Percentiles rank a stretch among this genome's conserved stretches.
These are phyloP conservation scores for Philereme transversata DNA, from an alignment of 2,888 invertebrate species.

Conservation along the genomic window DNA sequence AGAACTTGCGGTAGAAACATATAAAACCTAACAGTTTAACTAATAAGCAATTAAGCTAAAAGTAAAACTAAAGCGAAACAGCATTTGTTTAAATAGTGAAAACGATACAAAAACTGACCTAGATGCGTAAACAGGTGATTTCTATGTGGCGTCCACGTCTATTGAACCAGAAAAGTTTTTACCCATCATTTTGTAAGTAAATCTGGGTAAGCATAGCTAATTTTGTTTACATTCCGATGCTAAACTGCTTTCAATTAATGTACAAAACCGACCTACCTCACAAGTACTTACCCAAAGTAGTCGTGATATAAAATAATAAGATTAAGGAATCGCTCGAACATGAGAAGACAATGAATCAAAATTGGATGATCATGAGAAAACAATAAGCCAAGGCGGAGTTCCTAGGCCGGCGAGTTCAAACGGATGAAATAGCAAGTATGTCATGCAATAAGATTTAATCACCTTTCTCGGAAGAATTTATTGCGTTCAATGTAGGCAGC, in stretches of 20 bases:
- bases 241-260: conserved; percentile 9
- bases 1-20: conserved; percentile 34
- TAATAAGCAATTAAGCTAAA: conserved; percentile 49
- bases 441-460: conserved; percentile 25
- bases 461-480: conserved; percentile 34
- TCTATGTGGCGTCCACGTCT: conserved; percentile 51
- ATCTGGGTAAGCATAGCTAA: conserved; percentile 28
- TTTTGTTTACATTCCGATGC: conserved; percentile 27
- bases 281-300: neutral
- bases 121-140: conserved; percentile 66
- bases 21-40: conserved; percentile 28
- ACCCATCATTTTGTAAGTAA: conserved; percentile 46
- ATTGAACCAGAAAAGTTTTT: conserved; percentile 61
- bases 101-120: conserved; percentile 68
- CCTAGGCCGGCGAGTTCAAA: conserved; percentile 19
- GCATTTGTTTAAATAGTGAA: conserved; percentile 70
- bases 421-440: conserved; percentile 29
- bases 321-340: conserved; percentile 2
- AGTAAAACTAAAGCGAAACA: conserved; percentile 48
- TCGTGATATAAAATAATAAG: conserved; percentile 1
- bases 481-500: conserved; percentile 34
- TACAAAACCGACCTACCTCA: neutral
- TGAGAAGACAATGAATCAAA: conserved; percentile 11
- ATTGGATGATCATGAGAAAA: conserved; percentile 48
- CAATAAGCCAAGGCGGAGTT: conserved; percentile 42